Base-by-base conservation (phyloP, 2,888 invertebrate species). In the Lycophotia porphyrea region DNA sequence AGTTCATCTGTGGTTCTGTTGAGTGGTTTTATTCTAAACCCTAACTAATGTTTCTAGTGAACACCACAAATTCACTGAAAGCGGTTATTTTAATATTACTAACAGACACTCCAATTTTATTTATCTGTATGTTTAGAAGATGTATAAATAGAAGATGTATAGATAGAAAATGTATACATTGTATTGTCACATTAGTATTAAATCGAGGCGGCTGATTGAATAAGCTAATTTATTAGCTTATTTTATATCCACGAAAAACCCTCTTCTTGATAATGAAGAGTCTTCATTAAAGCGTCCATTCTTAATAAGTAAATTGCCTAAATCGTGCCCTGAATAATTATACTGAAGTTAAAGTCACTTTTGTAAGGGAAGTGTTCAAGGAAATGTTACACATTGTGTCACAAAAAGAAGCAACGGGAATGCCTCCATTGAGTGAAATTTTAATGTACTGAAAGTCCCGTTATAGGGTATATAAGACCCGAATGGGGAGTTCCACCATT, bases 401-500 rank as follows among this genome's bases (percentile, higher is more conserved):
- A 68, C 31, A 71, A 78, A 74, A 66, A 72, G 13, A 24, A 13
- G 42, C 47, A 24, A 24, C 42, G 15, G 0, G 31, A 80, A 81
- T 63, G 36, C 5, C 9, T 34, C 18, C 34, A 67, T 55, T 71
- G 55, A 31, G 21, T 66, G 21, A 61, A 81, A 73, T 49, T 69
- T 65, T 72, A 42, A 73, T 79, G 52, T 42, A 7, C 49, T 13
- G 18, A 68, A 79, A 69, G 36, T 34, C 55, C 58, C 63, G 80
- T 80, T 69, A 73, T n/a, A 31, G 64, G 52, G 55, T 24, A 36
- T 15, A 5, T 66, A 42, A 61, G 36, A 49, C 27, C 21, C 8
- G 2, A 66, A 70, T 63, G 27, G 74, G 47, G 18, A 61, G 49
- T 55, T 27, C 2, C 13, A 13, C 69, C 65, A 81, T 81, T 84